Conservation (phyloP, 2,113 vertebrate species). For the Empidonax alnorum region DNA sequence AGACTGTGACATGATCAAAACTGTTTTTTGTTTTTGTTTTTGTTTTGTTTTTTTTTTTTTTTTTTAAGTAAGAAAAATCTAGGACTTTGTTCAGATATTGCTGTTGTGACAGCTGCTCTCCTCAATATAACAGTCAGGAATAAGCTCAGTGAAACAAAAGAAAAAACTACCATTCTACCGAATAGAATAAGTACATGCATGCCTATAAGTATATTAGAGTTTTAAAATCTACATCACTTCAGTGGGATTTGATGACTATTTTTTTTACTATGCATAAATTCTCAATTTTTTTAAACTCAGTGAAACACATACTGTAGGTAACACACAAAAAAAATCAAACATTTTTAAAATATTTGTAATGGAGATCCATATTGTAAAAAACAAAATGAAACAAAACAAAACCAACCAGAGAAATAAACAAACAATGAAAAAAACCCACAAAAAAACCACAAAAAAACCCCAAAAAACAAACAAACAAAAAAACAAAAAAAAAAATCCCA, state of each 20-base stretch:
- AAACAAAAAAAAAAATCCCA: background rate
- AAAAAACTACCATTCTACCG: background rate
- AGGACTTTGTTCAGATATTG: background rate
- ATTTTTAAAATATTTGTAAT: background rate
- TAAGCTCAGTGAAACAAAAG: background rate
- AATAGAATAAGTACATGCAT: background rate
- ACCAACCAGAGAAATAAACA: background rate
- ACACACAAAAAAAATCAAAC: background rate
- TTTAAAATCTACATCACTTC: background rate
- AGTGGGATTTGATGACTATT: background rate
- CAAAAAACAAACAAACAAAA: too few relatives aligned
- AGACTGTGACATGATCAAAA: background rate
- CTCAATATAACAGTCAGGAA: background rate
- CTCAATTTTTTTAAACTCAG: background rate
- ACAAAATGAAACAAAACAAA: background rate
- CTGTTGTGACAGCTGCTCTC: background rate
- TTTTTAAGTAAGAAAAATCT: background rate
- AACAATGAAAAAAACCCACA: background rate
- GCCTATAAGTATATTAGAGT: background rate
- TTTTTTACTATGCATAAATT: background rate
- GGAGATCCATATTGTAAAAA: background rate
- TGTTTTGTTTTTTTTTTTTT: background rate
- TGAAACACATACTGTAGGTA: background rate
- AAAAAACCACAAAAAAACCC: background rate
- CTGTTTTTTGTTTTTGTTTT: background rate